Percentiles rank a stretch among this genome's conserved stretches.
phyloP scores from a whole-genome alignment of 2,797 vertebrate species.

The Setipinna tenuifilis region DNA sequence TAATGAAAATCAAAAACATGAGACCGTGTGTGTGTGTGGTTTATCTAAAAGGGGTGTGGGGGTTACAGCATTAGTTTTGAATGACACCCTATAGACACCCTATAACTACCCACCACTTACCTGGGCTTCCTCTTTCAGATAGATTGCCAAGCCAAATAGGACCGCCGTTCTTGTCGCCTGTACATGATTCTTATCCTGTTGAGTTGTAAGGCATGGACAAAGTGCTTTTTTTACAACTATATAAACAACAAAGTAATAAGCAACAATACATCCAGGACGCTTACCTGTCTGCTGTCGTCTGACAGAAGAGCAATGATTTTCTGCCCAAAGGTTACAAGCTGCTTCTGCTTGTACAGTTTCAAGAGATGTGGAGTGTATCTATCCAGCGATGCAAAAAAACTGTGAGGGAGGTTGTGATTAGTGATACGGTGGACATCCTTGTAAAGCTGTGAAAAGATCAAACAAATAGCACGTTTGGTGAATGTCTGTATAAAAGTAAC shows the following conservation, averaged over 20 bases:
- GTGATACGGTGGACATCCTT: slow-evolving; percentile 49
- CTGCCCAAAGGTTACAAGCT: too few relatives aligned
- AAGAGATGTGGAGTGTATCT: slow-evolving; percentile 40
- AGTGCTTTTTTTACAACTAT: neutral
- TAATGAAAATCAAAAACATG: neutral
- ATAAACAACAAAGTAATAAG: neutral
- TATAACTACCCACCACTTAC: too few relatives aligned
- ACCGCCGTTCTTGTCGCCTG: neutral
- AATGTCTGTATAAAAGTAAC: neutral
- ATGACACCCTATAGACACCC: too few relatives aligned
- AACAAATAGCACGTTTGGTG: neutral
- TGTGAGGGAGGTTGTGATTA: slow-evolving; percentile 35
- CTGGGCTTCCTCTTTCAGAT: neutral
- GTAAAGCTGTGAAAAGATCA: slow-evolving; percentile 47
- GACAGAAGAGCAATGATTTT: too few relatives aligned
- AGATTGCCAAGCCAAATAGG: neutral
- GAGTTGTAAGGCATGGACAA: slow-evolving; percentile 1
- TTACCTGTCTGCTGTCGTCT: too few relatives aligned
- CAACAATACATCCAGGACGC: too few relatives aligned
- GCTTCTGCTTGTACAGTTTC: slow-evolving; percentile 43
- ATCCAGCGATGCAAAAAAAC: slow-evolving; percentile 45
- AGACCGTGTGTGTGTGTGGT: too few relatives aligned
- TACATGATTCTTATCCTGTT: neutral
- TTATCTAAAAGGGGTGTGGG: too few relatives aligned
- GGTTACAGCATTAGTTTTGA: too few relatives aligned